Base-by-base conservation (phyloP, 1,140 invertebrate genomes). In the Odontomachus brunneus region DNA sequence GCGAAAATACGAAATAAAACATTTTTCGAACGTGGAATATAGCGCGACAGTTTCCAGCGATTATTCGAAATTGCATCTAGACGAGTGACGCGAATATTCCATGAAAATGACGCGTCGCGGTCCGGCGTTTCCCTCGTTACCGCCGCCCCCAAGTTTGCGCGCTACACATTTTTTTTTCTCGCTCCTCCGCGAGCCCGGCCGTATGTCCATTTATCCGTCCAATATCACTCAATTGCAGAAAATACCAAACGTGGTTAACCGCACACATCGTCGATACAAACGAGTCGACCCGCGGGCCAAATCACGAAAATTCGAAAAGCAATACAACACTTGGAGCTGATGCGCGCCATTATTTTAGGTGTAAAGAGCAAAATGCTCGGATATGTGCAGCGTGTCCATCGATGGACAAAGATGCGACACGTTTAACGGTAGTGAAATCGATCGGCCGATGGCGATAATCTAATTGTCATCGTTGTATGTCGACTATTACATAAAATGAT, bases 211-310 rank as follows among this genome's bases (percentile, higher is more conserved):
- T 67, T 55, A 88, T 88, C 83, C 86, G 65, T 88, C 86, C 87
- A 74, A 88, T 88, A 88, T 88, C 86, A 75, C 51, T 53, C 85
- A 88, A 88, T 88, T 84, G 83, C 71, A 69, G 86, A 85, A 88
- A 88, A 88, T 83, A 83, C 84, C 78, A 69, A 85, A 60, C 72
- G 80, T 55, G 87, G 87, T 62, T 88, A 85, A 88, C 87, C 86
- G 69, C 87, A 75, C 63, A 80, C 67, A 73, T 88, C 38, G 72
- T 53, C 59, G 72, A 59, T 73, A 83, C 71, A 75, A 84, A 71
- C 86, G 66, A 66, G 67, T 73, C 59, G 72, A 53, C 62, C 71
- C 60, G 49, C 57, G 51, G 71, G 59, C 49, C 33, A 82, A 73
- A 83, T 85, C 62, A 84, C 82, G 73, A 85, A 88, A 88, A 85